Base-by-base conservation (phyloP, 2,888 invertebrate species). In the Odontothrips loti region DNA sequence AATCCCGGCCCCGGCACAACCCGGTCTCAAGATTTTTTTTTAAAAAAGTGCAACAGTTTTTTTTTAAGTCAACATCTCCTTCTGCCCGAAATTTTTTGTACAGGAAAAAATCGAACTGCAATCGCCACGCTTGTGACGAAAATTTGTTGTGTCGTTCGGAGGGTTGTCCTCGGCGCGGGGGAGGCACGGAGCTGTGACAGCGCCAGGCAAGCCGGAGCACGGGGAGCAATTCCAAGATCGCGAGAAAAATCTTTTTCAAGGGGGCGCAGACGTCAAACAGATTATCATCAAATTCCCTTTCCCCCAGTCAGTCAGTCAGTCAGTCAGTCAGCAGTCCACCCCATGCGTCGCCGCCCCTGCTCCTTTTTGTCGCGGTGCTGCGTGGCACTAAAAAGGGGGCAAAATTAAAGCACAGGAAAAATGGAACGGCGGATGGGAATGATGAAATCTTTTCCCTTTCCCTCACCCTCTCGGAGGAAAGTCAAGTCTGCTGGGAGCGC, bases 321-420 rank as follows among this genome's bases (percentile, higher is more conserved):
- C 58, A 20, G 58, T 58, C 15, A 58, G 34, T 43, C 34, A 43
- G 34, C 34, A 43, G 34, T 43, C 34, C 34, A 51, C 11, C 51
- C 17, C 51, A 11, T 51, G 51, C 6, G 0, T 17, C 58, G 58
- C 15, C 58, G 20, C 0, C 58, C 58, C 17, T 6, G 58, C 20
- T 17, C 17, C 17, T 20, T 58, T 17, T 27, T 23, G 68, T 75
- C 68, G 58, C 58, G 58, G 58, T 58, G 58, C 58, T 6, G 58
- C 15, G 27, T 27, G 15, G 58, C 58, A 15, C 58, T 17, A 58
- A 20, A 51, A n/a, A 23, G 27, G 23, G 27, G 68, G 12, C n/a
- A 75, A 75, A 75, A 75, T 75, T 75, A 75, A 75, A 27, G 58
- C 58, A 6, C 58, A n/a, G 58, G 68, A 75, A 23, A n/a, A 75